These are phyloP conservation scores for Tricholauxania praeusta DNA, from an alignment of 2,888 invertebrate genomes.

Conservation along the genomic window DNA sequence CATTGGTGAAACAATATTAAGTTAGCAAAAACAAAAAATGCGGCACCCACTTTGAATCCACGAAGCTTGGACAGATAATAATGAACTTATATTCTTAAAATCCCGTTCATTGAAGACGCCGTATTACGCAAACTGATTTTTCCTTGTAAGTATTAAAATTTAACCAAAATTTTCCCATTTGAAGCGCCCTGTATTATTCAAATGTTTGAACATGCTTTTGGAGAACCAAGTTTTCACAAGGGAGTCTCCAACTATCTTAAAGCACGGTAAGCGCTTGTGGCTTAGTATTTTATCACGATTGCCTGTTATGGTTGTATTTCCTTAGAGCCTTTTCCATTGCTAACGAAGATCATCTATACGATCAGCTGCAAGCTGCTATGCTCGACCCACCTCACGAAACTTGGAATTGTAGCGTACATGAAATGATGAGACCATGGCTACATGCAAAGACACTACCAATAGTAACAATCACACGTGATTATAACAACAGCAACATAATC, in stretches of 20 bases:
- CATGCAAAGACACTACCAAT: slow-evolving; percentile 72
- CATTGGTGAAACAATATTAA: too few species aligned
- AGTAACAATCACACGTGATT: slow-evolving; percentile 68
- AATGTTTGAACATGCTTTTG: slow-evolving; percentile 48
- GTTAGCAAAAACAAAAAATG: too few species aligned
- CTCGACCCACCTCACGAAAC: slow-evolving; percentile 36
- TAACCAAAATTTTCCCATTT: too few species aligned
- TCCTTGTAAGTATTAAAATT: too few species aligned
- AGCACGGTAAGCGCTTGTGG: slow-evolving; percentile 42
- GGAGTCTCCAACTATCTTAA: slow-evolving; percentile 43
- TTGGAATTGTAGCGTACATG: slow-evolving; percentile 64
- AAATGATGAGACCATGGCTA: slow-evolving; percentile 72
- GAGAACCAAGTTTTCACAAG: slow-evolving; percentile 42
- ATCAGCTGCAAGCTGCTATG: slow-evolving; percentile 42
- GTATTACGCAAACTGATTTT: too few species aligned
- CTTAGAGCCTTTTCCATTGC: slow-evolving; percentile 47
- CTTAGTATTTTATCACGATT: background rate
- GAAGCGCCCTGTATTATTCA: slow-evolving; percentile 38
- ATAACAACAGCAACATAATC: slow-evolving; percentile 63
- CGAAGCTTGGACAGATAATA: too few species aligned
- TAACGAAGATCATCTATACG: slow-evolving; percentile 45
- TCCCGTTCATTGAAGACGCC: too few species aligned
- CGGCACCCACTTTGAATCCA: too few species aligned
- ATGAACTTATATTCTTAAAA: too few species aligned
- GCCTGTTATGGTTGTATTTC: background rate